Evolutionary conservation across 2,113 vertebrate genomes (phyloP).

Genomic region (Phainopepla nitens): DNA sequence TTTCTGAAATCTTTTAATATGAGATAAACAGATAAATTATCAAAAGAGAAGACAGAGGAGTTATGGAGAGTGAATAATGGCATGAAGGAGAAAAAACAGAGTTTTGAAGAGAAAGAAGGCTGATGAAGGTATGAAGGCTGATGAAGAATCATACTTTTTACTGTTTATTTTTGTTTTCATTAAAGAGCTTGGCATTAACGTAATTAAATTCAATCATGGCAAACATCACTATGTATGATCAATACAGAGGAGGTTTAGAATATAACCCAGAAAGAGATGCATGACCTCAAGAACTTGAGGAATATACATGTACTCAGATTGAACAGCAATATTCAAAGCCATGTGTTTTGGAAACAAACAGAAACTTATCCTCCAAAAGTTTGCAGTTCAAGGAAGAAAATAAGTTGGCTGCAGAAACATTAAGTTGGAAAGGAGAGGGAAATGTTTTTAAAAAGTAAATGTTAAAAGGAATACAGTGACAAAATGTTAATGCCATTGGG

Average conservation of each 20-base stretch:
- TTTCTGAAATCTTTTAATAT: background rate
- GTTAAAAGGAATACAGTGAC: background rate
- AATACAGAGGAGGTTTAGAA: background rate
- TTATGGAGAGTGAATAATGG: background rate
- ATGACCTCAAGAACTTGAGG: background rate
- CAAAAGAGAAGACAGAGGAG: background rate
- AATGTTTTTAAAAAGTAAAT: background rate
- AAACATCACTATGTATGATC: background rate
- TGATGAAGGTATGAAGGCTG: background rate
- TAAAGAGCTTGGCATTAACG: background rate
- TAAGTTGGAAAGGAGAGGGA: rapidly evolving
- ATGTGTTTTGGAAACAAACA: background rate
- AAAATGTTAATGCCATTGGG: background rate
- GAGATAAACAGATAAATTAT: background rate
- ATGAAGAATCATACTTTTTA: background rate
- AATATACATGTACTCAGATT: background rate
- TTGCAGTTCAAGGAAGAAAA: background rate
- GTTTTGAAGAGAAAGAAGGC: background rate
- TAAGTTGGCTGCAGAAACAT: background rate
- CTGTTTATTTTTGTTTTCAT: background rate
- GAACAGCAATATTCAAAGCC: background rate
- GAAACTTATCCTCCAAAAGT: background rate
- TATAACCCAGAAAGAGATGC: background rate
- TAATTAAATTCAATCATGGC: background rate
- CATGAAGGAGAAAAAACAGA: background rate